Conservation (phyloP, 1,140 invertebrate genomes). For the Akabosia matsudoensis region DNA sequence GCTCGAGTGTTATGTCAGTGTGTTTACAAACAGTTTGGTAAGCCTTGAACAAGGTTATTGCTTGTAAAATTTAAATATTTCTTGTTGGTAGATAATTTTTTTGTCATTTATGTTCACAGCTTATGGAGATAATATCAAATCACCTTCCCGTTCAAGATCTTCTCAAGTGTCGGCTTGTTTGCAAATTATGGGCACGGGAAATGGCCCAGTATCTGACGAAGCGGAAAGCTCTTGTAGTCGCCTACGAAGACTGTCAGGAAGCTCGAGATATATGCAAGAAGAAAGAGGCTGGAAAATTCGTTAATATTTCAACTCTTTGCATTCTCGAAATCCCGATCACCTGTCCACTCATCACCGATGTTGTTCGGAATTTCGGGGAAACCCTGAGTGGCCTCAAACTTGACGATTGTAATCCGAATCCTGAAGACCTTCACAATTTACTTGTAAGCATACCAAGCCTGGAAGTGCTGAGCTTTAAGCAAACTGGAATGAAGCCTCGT, state of each 20-base stretch:
- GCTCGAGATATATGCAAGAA: slow-evolving; percentile 6
- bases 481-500: not conserved
- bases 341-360: not conserved
- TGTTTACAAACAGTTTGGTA: slow-evolving; percentile 13
- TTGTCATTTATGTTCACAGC: slow-evolving; percentile 4
- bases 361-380: slow-evolving; percentile 13
- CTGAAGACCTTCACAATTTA: slow-evolving; percentile 7
- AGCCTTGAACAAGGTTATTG: not conserved
- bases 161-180: slow-evolving; percentile 19
- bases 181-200: slow-evolving; percentile 27
- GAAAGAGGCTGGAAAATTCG: slow-evolving; percentile 27
- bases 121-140: slow-evolving; percentile 28
- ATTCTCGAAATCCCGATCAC: slow-evolving; percentile 28
- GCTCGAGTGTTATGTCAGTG: not conserved
- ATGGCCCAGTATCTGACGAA: slow-evolving; percentile 26
- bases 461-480: slow-evolving; percentile 23
- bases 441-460: not conserved
- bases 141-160: slow-evolving; percentile 29
- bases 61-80: not conserved
- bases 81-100: not conserved
- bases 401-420: slow-evolving; percentile 27
- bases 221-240: slow-evolving; percentile 24
- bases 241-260: slow-evolving; percentile 25
- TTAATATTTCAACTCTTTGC: slow-evolving; percentile 29
- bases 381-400: slow-evolving; percentile 29